These are phyloP conservation scores for Dryadula phaetusa DNA, from an alignment of 2,888 invertebrate genomes.

Conservation along the genomic window DNA sequence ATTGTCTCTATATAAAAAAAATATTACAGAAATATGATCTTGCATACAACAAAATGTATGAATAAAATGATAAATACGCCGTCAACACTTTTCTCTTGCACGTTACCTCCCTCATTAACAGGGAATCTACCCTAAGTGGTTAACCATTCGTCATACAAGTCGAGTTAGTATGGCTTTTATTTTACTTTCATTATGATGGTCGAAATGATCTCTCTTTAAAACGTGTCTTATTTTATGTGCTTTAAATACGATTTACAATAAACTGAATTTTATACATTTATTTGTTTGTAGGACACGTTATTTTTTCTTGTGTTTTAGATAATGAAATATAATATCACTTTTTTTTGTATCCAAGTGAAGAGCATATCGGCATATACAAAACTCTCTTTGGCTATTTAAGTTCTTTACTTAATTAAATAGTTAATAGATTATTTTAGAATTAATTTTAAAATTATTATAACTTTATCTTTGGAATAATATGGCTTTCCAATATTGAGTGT, in stretches of 20 bases:
- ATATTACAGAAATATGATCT: too few relatives aligned
- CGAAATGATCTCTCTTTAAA: conserved; percentile 7
- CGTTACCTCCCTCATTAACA: conserved; percentile 34
- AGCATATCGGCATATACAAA: not conserved
- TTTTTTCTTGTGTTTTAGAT: not conserved
- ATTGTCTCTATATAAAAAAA: too few relatives aligned
- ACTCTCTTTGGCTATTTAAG: not conserved
- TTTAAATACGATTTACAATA: conserved; percentile 1
- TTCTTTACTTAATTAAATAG: too few relatives aligned
- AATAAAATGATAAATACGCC: conserved; percentile 6
- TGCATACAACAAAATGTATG: not conserved
- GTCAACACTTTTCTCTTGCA: conserved; percentile 16
- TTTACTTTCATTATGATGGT: conserved; percentile 21
- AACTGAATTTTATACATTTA: conserved; percentile 1
- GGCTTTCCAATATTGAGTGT: too few relatives aligned
- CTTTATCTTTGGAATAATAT: too few relatives aligned
- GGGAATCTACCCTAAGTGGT: conserved; percentile 39
- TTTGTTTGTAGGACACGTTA: not conserved
- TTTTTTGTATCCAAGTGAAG: too few relatives aligned
- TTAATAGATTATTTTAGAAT: too few relatives aligned
- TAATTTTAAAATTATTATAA: too few relatives aligned
- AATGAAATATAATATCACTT: not conserved
- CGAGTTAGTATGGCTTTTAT: conserved; percentile 31
- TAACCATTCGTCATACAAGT: conserved; percentile 36
- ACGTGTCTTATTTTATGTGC: not conserved